These are phyloP conservation scores for Idaea aversata DNA, from an alignment of 2,888 invertebrate species.

Conservation along the genomic window DNA sequence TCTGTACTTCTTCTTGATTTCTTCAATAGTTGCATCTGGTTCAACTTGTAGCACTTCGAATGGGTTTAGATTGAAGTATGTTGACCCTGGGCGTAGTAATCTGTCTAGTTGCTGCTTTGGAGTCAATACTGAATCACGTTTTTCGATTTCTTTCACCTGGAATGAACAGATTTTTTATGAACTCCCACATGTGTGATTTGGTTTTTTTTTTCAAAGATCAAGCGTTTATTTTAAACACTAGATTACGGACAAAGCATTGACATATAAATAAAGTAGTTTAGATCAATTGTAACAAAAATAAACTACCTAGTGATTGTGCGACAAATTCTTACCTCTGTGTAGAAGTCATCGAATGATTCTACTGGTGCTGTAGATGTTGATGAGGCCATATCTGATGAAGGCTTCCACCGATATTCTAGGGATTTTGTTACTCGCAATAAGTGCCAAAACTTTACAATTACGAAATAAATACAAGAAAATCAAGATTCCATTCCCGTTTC, in stretches of 20 bases:
- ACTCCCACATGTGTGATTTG: not conserved
- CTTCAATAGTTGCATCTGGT: conserved; percentile 92
- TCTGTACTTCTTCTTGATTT: conserved; percentile 97
- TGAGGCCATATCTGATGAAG: conserved; percentile 43
- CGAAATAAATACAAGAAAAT: not conserved
- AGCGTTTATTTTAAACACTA: not conserved
- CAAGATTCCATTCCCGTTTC: not conserved
- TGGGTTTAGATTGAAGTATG: conserved; percentile 99
- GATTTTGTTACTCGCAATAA: conserved; percentile 2
- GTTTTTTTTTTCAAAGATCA: not conserved
- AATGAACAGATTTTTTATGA: conserved; percentile 25
- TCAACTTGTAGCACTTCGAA: conserved; percentile 96
- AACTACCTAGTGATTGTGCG: not conserved
- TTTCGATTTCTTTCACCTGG: conserved; percentile 99
- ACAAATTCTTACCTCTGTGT: conserved; percentile 85
- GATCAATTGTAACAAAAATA: not conserved
- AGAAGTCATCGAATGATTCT: conserved; percentile 90
- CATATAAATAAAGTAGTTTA: not conserved
- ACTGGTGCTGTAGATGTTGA: conserved; percentile 72
- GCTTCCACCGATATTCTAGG: conserved; percentile 4
- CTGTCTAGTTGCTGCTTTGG: conserved; percentile 98
- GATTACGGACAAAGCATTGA: not conserved
- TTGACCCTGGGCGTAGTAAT: conserved; percentile 96
- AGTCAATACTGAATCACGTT: conserved; percentile 97
- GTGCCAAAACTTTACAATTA: not conserved